A percentile compares a stretch with the other conserved stretches of the same genome.
Conservation (phyloP, 2,888 invertebrate genomes). For the Trichacis sp. region DNA sequence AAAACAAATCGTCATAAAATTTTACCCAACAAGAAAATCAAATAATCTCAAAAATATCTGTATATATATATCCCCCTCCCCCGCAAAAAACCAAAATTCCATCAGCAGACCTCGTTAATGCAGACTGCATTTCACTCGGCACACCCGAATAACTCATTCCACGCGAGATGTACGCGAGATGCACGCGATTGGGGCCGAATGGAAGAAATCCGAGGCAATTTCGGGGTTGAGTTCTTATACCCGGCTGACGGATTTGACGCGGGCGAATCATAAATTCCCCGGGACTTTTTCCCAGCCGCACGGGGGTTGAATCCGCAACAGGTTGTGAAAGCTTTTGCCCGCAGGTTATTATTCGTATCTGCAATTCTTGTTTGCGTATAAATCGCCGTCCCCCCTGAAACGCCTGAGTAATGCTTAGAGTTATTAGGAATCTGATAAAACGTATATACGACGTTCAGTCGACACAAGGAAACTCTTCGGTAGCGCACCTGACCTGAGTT, state of each 20-base stretch:
- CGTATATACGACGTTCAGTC: constrained; percentile 39
- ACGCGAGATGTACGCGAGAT: too few relatives aligned
- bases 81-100: too few relatives aligned
- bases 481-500: constrained; percentile 52
- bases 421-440: constrained; percentile 58
- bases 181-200: too few relatives aligned
- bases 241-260: constrained; percentile 33
- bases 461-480: constrained; percentile 49
- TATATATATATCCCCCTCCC: too few relatives aligned
- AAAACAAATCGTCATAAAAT: too few relatives aligned
- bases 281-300: constrained; percentile 23
- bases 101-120: too few relatives aligned
- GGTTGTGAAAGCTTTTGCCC: constrained; percentile 43
- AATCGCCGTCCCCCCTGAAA: constrained; percentile 37
- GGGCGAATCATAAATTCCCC: constrained; percentile 35
- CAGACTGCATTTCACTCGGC: not conserved
- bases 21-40: too few relatives aligned
- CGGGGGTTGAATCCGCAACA: constrained; percentile 43
- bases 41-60: too few relatives aligned
- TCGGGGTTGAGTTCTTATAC: constrained; percentile 11
- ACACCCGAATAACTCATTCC: too few relatives aligned
- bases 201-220: not conserved
- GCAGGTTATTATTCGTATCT: constrained; percentile 42
- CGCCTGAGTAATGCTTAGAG: constrained; percentile 45
- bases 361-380: constrained; percentile 43